Percentiles rank a stretch among this genome's conserved stretches.
Evolutionary conservation across 2,888 invertebrate species (phyloP).

Genomic region (Diarsia brunnea): DNA sequence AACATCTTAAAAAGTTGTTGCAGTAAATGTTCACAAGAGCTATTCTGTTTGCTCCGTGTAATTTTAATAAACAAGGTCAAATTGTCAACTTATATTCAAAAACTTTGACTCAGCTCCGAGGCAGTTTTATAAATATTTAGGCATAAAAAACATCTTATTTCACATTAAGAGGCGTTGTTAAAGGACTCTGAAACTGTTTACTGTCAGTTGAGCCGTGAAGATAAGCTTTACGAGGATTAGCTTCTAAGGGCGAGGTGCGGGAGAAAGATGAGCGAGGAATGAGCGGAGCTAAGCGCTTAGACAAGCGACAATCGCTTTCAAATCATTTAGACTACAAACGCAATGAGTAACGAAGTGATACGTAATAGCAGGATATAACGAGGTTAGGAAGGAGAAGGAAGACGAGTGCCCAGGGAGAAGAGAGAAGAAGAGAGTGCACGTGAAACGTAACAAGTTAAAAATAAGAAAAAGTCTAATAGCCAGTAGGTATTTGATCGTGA

Average conservation of each 20-base stretch:
- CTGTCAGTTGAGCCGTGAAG: slow-evolving; percentile 50
- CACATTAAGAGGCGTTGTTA: slow-evolving; percentile 47
- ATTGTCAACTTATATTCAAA: slow-evolving; percentile 21
- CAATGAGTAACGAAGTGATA: no score
- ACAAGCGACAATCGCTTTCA: not conserved
- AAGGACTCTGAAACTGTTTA: slow-evolving; percentile 52
- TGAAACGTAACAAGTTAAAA: no score
- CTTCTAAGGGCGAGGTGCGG: slow-evolving; percentile 4
- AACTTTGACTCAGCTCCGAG: slow-evolving; percentile 9
- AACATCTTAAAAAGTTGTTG: no score
- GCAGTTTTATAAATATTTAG: slow-evolving; percentile 49
- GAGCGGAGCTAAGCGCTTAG: not conserved
- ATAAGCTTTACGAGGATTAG: slow-evolving; percentile 62
- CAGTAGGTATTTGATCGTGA: no score
- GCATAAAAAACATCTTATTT: slow-evolving; percentile 37
- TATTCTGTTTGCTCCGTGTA: not conserved
- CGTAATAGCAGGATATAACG: no score
- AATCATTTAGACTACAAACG: not conserved
- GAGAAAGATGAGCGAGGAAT: slow-evolving; percentile 37
- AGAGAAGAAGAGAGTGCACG: no score
- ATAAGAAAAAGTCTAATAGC: no score
- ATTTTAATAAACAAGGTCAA: slow-evolving; percentile 6
- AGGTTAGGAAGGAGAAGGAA: no score
- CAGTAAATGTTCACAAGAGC: not conserved
- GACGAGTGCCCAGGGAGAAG: no score